phyloP scores from a whole-genome alignment of 2,888 invertebrate species.

The Coleophora deauratella region DNA sequence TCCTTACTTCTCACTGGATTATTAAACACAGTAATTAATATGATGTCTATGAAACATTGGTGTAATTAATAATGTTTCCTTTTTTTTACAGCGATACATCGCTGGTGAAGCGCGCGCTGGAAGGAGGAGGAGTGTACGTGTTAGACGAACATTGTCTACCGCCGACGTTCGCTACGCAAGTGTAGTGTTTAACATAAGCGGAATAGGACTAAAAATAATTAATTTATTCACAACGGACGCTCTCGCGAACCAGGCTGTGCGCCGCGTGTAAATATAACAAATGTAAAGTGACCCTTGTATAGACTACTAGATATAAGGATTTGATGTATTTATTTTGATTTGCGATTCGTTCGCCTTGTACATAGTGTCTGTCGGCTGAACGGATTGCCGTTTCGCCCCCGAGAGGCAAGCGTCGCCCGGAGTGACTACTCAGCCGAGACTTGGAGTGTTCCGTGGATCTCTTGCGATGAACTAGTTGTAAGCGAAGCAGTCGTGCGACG shows the following conservation, averaged over 20 bases:
- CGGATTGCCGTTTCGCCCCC: slow-evolving; percentile 50
- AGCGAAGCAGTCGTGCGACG: slow-evolving; percentile 1
- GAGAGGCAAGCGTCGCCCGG: slow-evolving; percentile 47
- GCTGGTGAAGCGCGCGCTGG: slow-evolving; percentile 79
- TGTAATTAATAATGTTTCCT: slow-evolving; percentile 4
- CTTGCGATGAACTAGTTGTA: no score
- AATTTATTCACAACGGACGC: slow-evolving; percentile 67
- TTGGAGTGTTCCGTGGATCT: no score
- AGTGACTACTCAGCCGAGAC: slow-evolving; percentile 4
- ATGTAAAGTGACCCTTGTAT: slow-evolving; percentile 71
- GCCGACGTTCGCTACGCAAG: slow-evolving; percentile 84
- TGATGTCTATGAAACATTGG: background rate
- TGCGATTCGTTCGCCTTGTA: slow-evolving; percentile 63
- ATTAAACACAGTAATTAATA: background rate
- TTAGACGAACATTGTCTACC: slow-evolving; percentile 84
- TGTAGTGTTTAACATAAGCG: slow-evolving; percentile 69
- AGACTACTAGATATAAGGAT: slow-evolving; percentile 66
- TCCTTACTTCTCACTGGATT: background rate
- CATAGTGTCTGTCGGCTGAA: slow-evolving; percentile 55
- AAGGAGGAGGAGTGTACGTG: slow-evolving; percentile 80
- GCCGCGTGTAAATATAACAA: slow-evolving; percentile 71
- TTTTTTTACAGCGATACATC: slow-evolving; percentile 78
- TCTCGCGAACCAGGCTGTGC: slow-evolving; percentile 69
- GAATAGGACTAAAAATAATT: slow-evolving; percentile 45
- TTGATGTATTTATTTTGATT: slow-evolving; percentile 67